A percentile compares a stretch with the other conserved stretches of the same genome.
These are phyloP conservation scores for Lagenorhynchus albirostris DNA, from an alignment of 2,113 vertebrate species.

Conservation along the genomic window DNA sequence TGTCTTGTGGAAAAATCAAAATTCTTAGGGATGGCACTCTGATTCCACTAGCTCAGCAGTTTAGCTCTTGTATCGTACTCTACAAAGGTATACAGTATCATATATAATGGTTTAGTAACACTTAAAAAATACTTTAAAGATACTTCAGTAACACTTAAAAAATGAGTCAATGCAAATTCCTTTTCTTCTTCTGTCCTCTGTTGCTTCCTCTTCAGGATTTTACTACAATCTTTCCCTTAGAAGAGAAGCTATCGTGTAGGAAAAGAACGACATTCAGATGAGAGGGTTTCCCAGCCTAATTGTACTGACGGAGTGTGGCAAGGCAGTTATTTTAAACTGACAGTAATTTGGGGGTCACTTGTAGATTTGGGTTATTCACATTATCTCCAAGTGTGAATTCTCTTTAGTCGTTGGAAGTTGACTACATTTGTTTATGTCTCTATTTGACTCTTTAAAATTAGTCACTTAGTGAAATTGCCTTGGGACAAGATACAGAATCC, in stretches of 20 bases:
- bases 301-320: not conserved
- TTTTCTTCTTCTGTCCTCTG: not conserved
- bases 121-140: not conserved
- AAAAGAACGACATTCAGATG: not conserved
- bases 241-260: not conserved
- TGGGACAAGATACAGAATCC: conserved; percentile 28
- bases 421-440: not conserved
- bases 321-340: not conserved
- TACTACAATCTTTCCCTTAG: not conserved
- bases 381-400: not conserved
- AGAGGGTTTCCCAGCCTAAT: not conserved
- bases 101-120: not conserved
- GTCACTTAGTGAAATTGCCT: conserved; percentile 34
- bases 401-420: not conserved
- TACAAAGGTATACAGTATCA: not conserved
- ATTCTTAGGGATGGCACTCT: not conserved
- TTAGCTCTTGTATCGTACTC: not conserved
- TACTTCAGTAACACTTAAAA: not conserved
- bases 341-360: not conserved
- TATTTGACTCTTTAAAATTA: conserved; percentile 37
- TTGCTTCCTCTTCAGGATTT: not conserved
- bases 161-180: not conserved
- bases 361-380: not conserved
- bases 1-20: not conserved
- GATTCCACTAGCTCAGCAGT: not conserved